Conservation (phyloP, 2,888 invertebrate genomes). For the Heliconius aoede region DNA sequence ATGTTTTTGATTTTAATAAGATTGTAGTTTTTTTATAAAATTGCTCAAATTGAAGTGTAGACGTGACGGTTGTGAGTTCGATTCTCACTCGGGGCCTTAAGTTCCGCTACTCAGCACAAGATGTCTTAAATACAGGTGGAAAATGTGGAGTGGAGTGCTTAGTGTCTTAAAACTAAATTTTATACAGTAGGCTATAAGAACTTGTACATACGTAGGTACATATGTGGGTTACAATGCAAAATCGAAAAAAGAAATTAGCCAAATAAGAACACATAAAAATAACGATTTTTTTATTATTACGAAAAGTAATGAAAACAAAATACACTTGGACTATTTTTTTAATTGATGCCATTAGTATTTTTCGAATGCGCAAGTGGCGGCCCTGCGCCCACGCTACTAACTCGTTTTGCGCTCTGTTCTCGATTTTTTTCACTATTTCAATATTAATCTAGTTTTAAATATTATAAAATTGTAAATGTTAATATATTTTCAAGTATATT, state of each 20-base stretch:
- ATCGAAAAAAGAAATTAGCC: no score
- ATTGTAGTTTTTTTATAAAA: neutral
- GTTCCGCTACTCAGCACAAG: neutral
- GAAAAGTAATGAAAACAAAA: neutral
- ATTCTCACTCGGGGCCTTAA: neutral
- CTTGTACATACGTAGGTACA: no score
- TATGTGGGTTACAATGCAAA: no score
- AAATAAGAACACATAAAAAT: neutral
- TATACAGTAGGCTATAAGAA: no score
- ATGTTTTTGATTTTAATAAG: neutral
- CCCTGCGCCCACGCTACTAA: neutral
- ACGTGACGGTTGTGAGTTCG: neutral
- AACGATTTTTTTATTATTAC: neutral
- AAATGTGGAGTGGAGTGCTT: neutral
- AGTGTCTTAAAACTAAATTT: no score
- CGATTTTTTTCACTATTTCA: neutral
- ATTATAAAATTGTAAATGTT: neutral
- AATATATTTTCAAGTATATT: neutral
- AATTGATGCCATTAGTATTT: slow-evolving; percentile 4
- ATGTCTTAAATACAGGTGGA: neutral
- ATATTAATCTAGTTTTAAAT: neutral
- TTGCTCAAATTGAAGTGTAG: neutral
- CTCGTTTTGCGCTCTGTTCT: neutral
- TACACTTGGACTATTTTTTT: neutral
- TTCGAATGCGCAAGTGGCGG: neutral